phyloP scores from a whole-genome alignment of 2,113 vertebrate species.

The Hypocryptadius cinnamomeus region DNA sequence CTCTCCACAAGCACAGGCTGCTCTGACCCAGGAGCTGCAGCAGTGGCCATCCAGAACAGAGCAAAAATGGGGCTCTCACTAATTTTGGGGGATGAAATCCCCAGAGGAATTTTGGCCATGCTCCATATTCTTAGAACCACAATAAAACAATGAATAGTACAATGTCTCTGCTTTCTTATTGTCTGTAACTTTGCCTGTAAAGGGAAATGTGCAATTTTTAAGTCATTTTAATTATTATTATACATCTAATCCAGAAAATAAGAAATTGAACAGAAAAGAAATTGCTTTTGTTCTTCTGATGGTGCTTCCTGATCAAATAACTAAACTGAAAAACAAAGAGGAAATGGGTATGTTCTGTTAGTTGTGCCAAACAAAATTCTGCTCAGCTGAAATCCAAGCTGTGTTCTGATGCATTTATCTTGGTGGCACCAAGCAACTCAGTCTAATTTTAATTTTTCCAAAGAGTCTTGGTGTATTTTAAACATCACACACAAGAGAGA shows the following conservation, averaged over 20 bases:
- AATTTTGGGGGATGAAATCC: neutral
- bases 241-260: neutral
- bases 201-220: neutral
- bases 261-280: neutral
- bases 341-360: neutral
- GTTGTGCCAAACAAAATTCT: neutral
- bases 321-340: neutral
- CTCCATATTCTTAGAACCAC: neutral
- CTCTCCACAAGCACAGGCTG: neutral
- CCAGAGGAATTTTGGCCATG: neutral
- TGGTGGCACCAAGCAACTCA: neutral
- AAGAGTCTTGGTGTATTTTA: neutral
- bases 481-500: neutral
- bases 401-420: neutral
- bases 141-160: constrained; percentile 69
- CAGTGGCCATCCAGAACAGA: rapidly evolving
- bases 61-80: neutral
- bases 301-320: neutral
- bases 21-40: neutral
- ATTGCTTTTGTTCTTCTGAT: neutral
- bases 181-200: neutral
- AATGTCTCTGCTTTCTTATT: neutral
- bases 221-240: neutral
- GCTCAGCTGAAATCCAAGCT: neutral
- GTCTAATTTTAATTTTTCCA: neutral